phyloP scores from a whole-genome alignment of 2,797 vertebrate genomes.

The Fistularia commersonii region DNA sequence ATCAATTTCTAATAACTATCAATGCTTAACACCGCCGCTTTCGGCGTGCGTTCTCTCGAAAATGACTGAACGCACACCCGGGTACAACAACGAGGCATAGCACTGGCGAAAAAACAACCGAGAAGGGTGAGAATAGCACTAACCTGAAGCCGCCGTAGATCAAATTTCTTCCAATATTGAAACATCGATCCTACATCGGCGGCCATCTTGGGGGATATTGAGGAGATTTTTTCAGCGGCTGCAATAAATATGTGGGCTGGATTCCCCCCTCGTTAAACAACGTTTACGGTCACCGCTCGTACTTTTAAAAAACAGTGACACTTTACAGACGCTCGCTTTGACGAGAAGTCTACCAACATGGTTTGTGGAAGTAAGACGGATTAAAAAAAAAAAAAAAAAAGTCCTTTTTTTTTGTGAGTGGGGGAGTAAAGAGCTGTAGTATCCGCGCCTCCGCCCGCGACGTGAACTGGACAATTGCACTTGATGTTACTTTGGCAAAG shows the following conservation, averaged over 20 bases:
- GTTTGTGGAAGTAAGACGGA: conserved; percentile 6
- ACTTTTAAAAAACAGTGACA: conserved; percentile 64
- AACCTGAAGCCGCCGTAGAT: conserved; percentile 96
- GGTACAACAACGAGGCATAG: conserved; percentile 3
- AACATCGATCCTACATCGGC: conserved; percentile 97
- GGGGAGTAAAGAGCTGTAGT: conserved; percentile 19
- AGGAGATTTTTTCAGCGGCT: conserved; percentile 86
- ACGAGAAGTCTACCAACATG: conserved; percentile 39
- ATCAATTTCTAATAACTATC: conserved; percentile 97
- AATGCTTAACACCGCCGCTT: conserved; percentile 66
- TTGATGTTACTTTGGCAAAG: conserved; percentile 83
- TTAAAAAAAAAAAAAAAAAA: background rate
- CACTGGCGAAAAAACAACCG: conserved; percentile 26
- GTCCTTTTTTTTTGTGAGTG: background rate
- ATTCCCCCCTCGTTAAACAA: conserved; percentile 82
- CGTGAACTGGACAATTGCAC: conserved; percentile 75
- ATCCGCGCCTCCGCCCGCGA: conserved; percentile 58
- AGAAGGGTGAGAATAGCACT: conserved; percentile 75
- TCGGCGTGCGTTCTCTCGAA: conserved; percentile 40
- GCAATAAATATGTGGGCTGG: conserved; percentile 90
- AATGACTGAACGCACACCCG: conserved; percentile 3
- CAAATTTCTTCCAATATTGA: conserved; percentile 96
- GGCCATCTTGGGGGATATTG: conserved; percentile 98
- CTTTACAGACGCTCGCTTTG: conserved; percentile 26
- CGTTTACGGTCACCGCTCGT: conserved; percentile 66